Conservation (phyloP, 2,113 vertebrate species). For the Silurus meridionalis region DNA sequence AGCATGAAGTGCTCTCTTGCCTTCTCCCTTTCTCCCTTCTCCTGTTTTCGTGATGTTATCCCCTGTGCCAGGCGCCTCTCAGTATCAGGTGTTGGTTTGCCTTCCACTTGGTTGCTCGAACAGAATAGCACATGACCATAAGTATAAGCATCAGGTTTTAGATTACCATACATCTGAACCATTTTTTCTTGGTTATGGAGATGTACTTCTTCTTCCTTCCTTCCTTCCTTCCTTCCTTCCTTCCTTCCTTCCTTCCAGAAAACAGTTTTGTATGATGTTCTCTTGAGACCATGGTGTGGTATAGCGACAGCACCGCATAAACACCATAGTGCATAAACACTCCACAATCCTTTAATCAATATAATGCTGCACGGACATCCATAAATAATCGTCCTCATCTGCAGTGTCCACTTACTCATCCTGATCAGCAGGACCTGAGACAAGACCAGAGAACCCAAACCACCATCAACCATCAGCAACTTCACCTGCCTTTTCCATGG, state of each 20-base stretch:
- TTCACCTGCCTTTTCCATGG: not conserved
- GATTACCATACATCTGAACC: not conserved
- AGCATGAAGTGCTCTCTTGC: constrained; percentile 16
- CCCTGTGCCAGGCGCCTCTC: constrained; percentile 19
- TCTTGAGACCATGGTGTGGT: not conserved
- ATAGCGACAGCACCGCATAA: not conserved
- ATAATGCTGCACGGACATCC: not conserved
- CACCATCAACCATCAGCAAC: not conserved
- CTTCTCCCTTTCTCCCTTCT: not conserved
- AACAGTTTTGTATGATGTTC: not conserved
- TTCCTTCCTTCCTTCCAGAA: not conserved
- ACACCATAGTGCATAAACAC: constrained; percentile 1
- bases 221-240: too few species aligned
- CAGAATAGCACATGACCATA: not conserved
- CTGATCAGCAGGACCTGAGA: constrained; percentile 60
- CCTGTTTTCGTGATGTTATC: constrained; percentile 38
- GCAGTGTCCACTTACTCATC: constrained; percentile 55
- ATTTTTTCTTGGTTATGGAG: not conserved
- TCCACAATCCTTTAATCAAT: not conserved
- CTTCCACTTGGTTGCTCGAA: not conserved
- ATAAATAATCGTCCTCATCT: constrained; percentile 54
- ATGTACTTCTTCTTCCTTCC: not conserved
- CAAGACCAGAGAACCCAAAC: not conserved
- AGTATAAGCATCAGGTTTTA: not conserved
- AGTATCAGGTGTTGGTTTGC: constrained; percentile 23